Evolutionary conservation across 2,113 vertebrate genomes (phyloP).

Genomic region (Barbus barbus): DNA sequence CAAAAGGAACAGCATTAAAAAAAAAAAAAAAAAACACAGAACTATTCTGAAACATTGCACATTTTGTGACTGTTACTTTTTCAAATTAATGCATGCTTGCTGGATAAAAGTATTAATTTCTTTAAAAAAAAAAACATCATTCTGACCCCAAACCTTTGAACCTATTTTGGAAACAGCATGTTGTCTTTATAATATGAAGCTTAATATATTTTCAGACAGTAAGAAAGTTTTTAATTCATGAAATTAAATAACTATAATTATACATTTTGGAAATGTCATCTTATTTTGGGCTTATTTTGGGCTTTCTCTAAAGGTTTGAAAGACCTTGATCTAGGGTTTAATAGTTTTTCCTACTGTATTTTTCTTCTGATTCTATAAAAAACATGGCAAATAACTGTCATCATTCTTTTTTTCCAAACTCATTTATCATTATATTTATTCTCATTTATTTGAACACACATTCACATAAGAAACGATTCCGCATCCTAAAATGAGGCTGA

Average conservation of each 20-base stretch:
- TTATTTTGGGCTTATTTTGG: background rate
- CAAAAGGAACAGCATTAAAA: no score
- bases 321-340: background rate
- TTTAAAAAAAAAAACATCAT: no score
- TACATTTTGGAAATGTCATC: background rate
- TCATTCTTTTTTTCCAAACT: background rate
- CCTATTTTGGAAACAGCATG: background rate
- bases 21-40: no score
- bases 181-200: background rate
- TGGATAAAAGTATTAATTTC: no score
- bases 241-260: background rate
- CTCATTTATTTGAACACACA: background rate
- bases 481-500: conserved; percentile 66
- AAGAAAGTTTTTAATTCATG: no score
- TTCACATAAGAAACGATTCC: conserved; percentile 67
- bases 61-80: no score
- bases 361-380: background rate
- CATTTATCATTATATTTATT: background rate
- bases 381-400: background rate
- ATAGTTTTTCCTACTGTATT: background rate
- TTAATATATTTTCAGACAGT: background rate
- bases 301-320: background rate
- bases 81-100: background rate
- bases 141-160: no score
- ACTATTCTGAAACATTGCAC: background rate